A percentile compares a stretch with the other conserved stretches of the same genome.
Conservation (phyloP, 2,113 vertebrate genomes). For the Scalopus aquaticus region DNA sequence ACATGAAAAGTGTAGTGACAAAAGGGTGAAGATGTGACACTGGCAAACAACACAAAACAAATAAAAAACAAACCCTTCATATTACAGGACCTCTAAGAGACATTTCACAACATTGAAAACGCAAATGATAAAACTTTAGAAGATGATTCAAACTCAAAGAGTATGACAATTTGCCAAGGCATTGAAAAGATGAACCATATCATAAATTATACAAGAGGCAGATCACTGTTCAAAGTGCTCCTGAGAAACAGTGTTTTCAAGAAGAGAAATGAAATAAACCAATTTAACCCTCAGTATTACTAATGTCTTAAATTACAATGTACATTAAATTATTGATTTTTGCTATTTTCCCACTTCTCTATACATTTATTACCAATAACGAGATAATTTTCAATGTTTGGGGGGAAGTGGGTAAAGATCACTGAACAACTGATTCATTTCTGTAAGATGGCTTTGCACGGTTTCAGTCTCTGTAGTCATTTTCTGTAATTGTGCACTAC, state of each 20-base stretch:
- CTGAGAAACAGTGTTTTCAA: neutral
- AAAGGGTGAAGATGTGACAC: too few species aligned
- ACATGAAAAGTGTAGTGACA: too few species aligned
- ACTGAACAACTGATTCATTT: neutral
- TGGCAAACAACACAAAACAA: too few species aligned
- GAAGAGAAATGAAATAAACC: neutral
- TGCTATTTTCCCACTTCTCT: neutral
- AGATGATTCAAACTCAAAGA: neutral
- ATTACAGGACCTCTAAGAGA: too few species aligned
- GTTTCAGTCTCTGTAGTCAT: neutral
- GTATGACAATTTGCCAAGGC: neutral
- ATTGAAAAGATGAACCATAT: neutral
- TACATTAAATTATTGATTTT: neutral
- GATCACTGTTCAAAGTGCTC: neutral
- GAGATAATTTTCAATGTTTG: neutral
- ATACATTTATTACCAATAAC: neutral
- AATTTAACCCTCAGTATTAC: neutral
- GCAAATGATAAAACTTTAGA: neutral
- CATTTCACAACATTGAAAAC: too few species aligned
- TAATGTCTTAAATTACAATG: neutral
- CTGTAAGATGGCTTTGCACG: neutral
- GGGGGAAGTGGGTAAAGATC: neutral
- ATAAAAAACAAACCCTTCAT: too few species aligned
- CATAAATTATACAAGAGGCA: neutral
- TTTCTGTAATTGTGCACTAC: neutral